A percentile compares a stretch with the other conserved stretches of the same genome.
Conservation (phyloP, 2,888 invertebrate genomes). For the Apotomis turbidana region DNA sequence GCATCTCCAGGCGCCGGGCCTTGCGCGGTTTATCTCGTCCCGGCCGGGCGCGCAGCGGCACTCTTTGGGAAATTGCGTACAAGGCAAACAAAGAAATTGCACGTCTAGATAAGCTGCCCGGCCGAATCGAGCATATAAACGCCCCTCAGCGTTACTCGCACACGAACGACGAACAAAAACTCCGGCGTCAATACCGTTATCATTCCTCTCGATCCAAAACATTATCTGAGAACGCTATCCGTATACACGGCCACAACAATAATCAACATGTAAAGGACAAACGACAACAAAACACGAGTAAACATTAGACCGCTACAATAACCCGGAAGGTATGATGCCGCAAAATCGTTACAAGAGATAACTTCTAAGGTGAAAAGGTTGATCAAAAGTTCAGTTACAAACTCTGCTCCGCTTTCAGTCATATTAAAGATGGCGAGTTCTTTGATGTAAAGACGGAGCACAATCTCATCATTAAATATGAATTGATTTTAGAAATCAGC, state of each 20-base stretch:
- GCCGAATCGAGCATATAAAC: constrained; percentile 64
- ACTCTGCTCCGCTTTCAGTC: constrained; percentile 24
- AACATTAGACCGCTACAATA: constrained; percentile 1
- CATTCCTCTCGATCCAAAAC: constrained; percentile 22
- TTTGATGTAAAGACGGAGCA: constrained; percentile 23
- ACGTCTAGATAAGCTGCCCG: constrained; percentile 68
- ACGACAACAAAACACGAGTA: constrained; percentile 2
- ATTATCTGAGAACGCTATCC: constrained; percentile 21
- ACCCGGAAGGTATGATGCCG: constrained; percentile 12
- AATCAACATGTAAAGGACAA: not conserved
- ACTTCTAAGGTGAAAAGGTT: constrained; percentile 17
- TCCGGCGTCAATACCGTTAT: constrained; percentile 27
- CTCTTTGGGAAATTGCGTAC: constrained; percentile 77
- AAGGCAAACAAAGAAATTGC: constrained; percentile 78
- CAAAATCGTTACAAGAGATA: constrained; percentile 25
- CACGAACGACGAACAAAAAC: constrained; percentile 31
- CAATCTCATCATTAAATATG: constrained; percentile 34
- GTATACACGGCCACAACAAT: constrained; percentile 1
- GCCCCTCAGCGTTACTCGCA: constrained; percentile 40
- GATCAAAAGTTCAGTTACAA: constrained; percentile 24
- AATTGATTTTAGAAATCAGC: constrained; percentile 31
- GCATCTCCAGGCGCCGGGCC: constrained; percentile 64
- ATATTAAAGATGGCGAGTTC: constrained; percentile 26
- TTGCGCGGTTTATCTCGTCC: constrained; percentile 67
- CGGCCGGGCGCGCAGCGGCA: constrained; percentile 55